Evolutionary conservation across 1,140 invertebrate genomes (phyloP), one percentile per base, ranked within the genome.

Genomic region (Rhyzopertha dominica): DNA sequence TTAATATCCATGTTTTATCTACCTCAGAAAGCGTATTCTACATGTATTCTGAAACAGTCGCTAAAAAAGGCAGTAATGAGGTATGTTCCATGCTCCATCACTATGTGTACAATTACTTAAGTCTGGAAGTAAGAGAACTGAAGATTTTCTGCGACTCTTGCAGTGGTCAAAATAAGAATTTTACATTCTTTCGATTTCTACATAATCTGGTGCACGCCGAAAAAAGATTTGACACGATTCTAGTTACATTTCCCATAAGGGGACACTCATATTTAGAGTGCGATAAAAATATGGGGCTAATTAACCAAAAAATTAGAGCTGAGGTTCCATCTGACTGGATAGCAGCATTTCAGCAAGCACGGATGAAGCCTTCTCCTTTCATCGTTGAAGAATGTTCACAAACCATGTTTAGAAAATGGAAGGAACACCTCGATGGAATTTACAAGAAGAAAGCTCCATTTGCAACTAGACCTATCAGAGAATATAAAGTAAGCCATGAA

Each of bases 141-240:
- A 10, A 47, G 25, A 54, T 56, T 25, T 58, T 54, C 44, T 60
- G 56, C 45, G 52, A 59, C 32, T 63, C 60, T 7, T 52, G 39
- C 39, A 46, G 41, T 20, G 57, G 53, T 7, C 56, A 58, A 42
- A 62, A 64, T 51, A 61, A 63, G 31, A 59, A 63, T 43, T 58
- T 47, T 43, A 60, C 47, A 4, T 23, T 57, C n/a, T 49, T 61
- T 40, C 45, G 50, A 4, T 47, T 26, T 32, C 4, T 48, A 3
- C 44, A 47, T 20, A 19, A 42, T 37, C 4, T 48, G 5, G 34
- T 41, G 7, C 31, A 49, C 24, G 22, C n/a, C 19, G 4, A 13
- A 28, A 47, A 47, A 42, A 5, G 19, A 35, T 26, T 56, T 3
- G 47, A 54, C 10, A 37, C 24, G 9, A 39, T 54, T 8, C 14